Conservation (phyloP, 2,888 invertebrate species). For the Odontocolon sp. region DNA sequence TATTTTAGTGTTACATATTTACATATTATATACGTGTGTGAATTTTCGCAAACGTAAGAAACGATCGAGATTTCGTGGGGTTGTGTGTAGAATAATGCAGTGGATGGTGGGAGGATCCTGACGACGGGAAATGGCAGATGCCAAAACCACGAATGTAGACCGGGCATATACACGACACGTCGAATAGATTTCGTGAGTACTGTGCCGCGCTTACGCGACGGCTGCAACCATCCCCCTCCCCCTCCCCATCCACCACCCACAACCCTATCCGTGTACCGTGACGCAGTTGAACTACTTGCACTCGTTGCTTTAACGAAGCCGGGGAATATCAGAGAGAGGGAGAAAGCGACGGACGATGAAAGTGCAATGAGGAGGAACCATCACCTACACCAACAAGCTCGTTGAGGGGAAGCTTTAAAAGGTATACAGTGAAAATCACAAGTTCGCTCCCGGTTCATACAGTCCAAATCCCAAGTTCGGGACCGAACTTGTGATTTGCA, state of each 20-base stretch:
- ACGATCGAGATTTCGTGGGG: background rate
- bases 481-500: no score
- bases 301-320: constrained; percentile 24
- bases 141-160: constrained; percentile 47
- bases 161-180: constrained; percentile 21
- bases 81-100: background rate
- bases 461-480: no score
- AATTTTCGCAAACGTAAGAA: no score
- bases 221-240: no score
- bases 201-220: constrained; percentile 17
- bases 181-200: constrained; percentile 19
- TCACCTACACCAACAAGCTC: constrained; percentile 18
- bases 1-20: no score
- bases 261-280: no score
- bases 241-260: no score
- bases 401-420: constrained; percentile 56
- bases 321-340: background rate
- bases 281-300: constrained; percentile 33
- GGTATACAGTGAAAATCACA: no score
- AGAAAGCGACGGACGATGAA: constrained; percentile 24
- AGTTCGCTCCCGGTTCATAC: no score
- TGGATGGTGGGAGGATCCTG: background rate
- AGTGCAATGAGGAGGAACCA: background rate
- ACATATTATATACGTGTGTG: no score
- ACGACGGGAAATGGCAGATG: constrained; percentile 51